These are phyloP conservation scores for Murina feae DNA, from an alignment of 2,113 vertebrate genomes.

Conservation along the genomic window DNA sequence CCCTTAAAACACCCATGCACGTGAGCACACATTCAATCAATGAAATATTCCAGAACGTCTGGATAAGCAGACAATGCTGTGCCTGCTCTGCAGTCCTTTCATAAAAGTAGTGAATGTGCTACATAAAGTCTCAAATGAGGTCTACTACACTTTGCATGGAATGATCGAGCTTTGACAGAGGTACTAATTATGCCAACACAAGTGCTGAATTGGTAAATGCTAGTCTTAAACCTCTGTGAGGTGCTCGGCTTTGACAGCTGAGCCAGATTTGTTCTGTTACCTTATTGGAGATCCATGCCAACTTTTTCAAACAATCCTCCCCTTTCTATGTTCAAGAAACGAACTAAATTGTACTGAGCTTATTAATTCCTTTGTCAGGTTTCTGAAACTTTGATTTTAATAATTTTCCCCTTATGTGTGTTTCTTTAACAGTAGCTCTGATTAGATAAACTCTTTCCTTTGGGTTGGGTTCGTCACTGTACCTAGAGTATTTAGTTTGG, in stretches of 20 bases:
- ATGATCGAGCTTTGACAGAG: not conserved
- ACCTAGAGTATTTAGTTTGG: slow-evolving; percentile 6
- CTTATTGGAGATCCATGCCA: slow-evolving; percentile 39
- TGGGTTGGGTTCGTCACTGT: slow-evolving; percentile 26
- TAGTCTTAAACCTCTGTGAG: slow-evolving; percentile 28
- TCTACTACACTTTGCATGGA: slow-evolving; percentile 21
- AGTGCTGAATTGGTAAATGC: slow-evolving; percentile 34
- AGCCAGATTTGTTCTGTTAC: slow-evolving; percentile 36
- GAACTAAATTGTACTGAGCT: not conserved
- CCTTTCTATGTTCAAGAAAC: slow-evolving; percentile 14
- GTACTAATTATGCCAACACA: slow-evolving; percentile 12
- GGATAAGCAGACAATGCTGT: not conserved
- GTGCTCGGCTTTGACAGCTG: slow-evolving; percentile 43
- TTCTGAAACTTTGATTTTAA: slow-evolving; percentile 26
- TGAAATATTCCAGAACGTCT: not conserved
- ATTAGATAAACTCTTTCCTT: slow-evolving; percentile 26
- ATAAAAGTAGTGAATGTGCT: not conserved
- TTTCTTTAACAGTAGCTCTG: not conserved
- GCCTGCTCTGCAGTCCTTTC: not conserved
- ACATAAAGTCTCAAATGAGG: slow-evolving; percentile 1
- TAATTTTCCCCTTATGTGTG: not conserved
- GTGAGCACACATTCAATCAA: not conserved
- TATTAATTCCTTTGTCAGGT: slow-evolving; percentile 25
- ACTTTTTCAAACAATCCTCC: slow-evolving; percentile 31
- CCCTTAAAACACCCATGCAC: not conserved